phyloP scores from a whole-genome alignment of 2,797 vertebrate genomes.

The Eidolon dupreanum region DNA sequence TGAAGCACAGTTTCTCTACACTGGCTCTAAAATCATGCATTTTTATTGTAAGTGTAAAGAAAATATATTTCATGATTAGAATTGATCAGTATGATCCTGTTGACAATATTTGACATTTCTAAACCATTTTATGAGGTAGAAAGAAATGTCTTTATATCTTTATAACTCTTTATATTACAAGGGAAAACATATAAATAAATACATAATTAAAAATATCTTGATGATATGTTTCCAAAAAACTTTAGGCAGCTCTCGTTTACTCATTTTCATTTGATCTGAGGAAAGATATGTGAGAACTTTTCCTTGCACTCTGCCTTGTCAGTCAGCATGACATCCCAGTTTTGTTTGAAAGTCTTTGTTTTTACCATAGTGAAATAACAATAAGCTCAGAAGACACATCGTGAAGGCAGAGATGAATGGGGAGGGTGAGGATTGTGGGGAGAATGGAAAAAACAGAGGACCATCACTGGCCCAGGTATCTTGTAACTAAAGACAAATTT shows the following conservation, averaged over 20 bases:
- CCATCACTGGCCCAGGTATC: not conserved
- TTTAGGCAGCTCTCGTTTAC: conserved; percentile 40
- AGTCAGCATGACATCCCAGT: not conserved
- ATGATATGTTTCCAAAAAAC: not conserved
- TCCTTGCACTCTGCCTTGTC: conserved; percentile 16
- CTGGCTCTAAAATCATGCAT: not conserved
- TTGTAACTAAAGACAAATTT: not conserved
- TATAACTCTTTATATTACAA: conserved; percentile 31
- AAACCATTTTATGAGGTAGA: conserved; percentile 61
- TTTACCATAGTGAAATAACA: not conserved
- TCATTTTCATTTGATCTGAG: not conserved
- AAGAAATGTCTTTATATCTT: conserved; percentile 49
- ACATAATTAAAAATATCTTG: conserved; percentile 61
- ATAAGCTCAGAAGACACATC: not conserved
- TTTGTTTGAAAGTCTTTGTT: not conserved
- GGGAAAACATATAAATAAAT: conserved; percentile 65
- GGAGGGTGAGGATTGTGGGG: fast-evolving
- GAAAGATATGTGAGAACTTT: not conserved
- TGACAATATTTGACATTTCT: conserved; percentile 61
- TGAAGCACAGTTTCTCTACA: not conserved
- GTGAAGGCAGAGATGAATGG: not conserved
- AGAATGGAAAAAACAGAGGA: not conserved
- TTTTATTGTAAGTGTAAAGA: not conserved
- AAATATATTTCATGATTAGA: conserved; percentile 54
- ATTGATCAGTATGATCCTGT: conserved; percentile 40